Base-by-base conservation (phyloP, 2,888 invertebrate genomes). In the Ormyrus pomaceus region DNA sequence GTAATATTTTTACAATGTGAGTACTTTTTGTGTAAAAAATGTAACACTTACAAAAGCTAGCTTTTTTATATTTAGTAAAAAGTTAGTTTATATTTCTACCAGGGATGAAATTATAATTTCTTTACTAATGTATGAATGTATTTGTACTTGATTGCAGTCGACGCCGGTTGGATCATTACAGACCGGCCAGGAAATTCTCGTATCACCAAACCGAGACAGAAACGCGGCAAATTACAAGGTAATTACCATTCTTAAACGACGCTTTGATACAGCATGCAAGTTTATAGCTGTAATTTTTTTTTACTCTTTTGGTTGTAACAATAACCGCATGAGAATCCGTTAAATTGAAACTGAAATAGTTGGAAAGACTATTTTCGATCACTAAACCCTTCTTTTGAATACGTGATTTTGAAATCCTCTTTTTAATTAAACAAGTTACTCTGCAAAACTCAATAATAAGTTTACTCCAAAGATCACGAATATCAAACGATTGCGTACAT, bases 151-250 rank as follows among this genome's bases (percentile, higher is more conserved):
- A 85, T 93, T 93, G 84, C 94, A 97, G 97, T 97, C 97, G 85
- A 97, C 97, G 84, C 97, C 97, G 82, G 96, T 97, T 89, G 97
- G 97, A 89, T 97, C 97, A 71, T 93, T 97, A 89, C 97, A 96
- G 92, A 97, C 97, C 85, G 96, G 95, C 87, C 97, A 97, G 91
- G 97, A 98, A 92, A 95, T 96, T 85, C 95, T 97, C 85, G 95
- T 96, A 86, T 97, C 97, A 87, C 97, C 97, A 85, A 96, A 96
- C 92, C 94, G 97, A 89, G 97, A 97, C 91, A 94, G 96, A 91
- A 95, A 96, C 92, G 94, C 94, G 87, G 93, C 95, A 86, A 94
- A 95, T 91, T 95, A 95, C 91, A 96, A 96, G 95, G 96, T 96
- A 92, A 87, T 59, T 70, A 10, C 65, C 0, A 46, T 11, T 56